Evolutionary conservation across 2,797 vertebrate species (phyloP), one percentile per base, ranked within the genome.

Genomic region (Hozukius guyotensis): DNA sequence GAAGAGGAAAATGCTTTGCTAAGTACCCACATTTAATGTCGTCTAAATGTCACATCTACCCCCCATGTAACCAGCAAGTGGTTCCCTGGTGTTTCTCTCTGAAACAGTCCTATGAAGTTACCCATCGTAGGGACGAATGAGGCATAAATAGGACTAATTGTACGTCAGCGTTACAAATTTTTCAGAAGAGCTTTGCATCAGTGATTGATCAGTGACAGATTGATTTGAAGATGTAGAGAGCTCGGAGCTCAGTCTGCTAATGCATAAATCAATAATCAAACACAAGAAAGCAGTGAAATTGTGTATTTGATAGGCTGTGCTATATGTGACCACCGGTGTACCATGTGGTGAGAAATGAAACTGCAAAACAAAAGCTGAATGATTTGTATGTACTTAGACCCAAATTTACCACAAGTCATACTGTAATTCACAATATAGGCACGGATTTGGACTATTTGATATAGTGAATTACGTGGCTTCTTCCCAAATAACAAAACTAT

Each of bases 1-100:
- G 29, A 55, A 38, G 46, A 80, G n/a, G 34, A 46, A 59, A 76
- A 42, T 46, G 38, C 24, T 75, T 74, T 77, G 1, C 20, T 3
- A 13, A 69, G 59, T 60, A 32, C 25, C 13, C n/a, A 68, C n/a
- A 57, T 71, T 67, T 61, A 80, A 83, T 57, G 68, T 64, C 25
- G 66, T 69, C 1, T 38, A 79, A 84, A 84, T 78, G 77, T 71
- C 73, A 78, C 18, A 75, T 74, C 56, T 52, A 69, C 27, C 29
- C 20, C 66, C 38, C 2, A 1, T 60, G 59, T 22, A 32, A 77
- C 6, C 46, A 72, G 53, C 49, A 36, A 75, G 42, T 68, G 34
- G 7, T 59, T 55, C 24, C 61, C 27, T 2, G 6, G 27, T 56
- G 29, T 77, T 70, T 38, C 27, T 67, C 3, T 72, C 20, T 59